Evolutionary conservation across 2,113 vertebrate species (phyloP).

Genomic region (Chunga burmeisteri): DNA sequence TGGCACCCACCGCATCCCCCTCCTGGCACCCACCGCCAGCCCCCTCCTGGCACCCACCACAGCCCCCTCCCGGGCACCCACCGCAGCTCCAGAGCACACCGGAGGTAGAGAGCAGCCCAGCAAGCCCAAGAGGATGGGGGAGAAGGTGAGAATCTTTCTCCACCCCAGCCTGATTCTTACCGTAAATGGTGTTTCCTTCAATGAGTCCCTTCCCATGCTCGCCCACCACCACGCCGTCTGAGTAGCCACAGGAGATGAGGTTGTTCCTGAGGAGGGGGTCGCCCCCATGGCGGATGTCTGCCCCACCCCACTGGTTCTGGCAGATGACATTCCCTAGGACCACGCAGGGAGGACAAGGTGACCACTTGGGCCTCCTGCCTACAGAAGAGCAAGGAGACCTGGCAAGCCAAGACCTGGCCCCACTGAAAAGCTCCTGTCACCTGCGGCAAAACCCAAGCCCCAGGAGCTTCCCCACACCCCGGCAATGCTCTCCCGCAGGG

Average conservation of each 20-base stretch:
- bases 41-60: neutral
- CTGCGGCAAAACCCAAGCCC: neutral
- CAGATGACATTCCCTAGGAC: slow-evolving; percentile 86
- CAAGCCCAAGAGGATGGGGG: neutral
- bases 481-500: neutral
- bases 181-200: slow-evolving; percentile 88
- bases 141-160: rapidly evolving
- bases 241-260: slow-evolving; percentile 89
- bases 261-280: slow-evolving; percentile 87
- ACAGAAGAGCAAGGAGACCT: neutral
- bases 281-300: slow-evolving; percentile 86
- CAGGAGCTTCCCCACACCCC: neutral
- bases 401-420: neutral
- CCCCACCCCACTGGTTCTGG: slow-evolving; percentile 91
- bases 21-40: neutral
- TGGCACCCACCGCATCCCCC: too few relatives aligned
- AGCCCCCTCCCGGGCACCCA: neutral
- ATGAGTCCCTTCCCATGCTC: slow-evolving; percentile 87
- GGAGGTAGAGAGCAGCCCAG: too few relatives aligned
- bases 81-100: rapidly evolving
- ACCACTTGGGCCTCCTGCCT: neutral
- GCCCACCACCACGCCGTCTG: slow-evolving; percentile 88
- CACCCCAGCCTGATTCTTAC: slow-evolving; percentile 33
- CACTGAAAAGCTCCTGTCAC: neutral
- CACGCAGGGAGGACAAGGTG: neutral